phyloP scores from a whole-genome alignment of 2,113 vertebrate species.

The Hippoglossus stenolepis region DNA sequence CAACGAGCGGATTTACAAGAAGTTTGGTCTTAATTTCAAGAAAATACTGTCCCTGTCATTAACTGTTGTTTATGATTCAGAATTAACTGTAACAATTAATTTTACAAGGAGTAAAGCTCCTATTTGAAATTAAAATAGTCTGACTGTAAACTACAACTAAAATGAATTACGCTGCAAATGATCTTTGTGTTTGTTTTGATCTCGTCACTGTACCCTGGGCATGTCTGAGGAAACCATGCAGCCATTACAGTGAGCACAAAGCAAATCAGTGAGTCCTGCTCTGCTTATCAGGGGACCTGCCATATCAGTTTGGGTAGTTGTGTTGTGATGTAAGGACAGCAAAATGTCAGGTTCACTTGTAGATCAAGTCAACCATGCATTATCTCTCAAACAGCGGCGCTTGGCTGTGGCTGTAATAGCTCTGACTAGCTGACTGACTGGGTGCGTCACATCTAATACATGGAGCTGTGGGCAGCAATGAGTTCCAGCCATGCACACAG shows the following conservation, averaged over 20 bases:
- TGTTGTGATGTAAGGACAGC: constrained; percentile 79
- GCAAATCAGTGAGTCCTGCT: constrained; percentile 73
- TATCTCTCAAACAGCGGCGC: constrained; percentile 78
- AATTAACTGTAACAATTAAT: too few species aligned
- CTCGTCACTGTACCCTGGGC: constrained; percentile 45
- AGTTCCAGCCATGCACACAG: constrained; percentile 47
- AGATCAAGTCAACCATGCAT: constrained; percentile 85
- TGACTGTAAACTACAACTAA: too few species aligned
- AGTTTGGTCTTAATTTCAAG: neutral
- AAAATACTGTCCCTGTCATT: neutral
- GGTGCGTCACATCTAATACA: constrained; percentile 59
- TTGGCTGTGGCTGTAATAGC: constrained; percentile 69
- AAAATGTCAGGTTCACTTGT: constrained; percentile 85
- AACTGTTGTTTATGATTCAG: neutral
- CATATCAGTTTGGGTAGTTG: constrained; percentile 81
- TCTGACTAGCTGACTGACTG: constrained; percentile 64
- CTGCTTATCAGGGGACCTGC: constrained; percentile 76
- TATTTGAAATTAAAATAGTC: neutral
- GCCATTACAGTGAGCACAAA: constrained; percentile 76
- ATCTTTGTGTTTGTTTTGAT: constrained; percentile 45
- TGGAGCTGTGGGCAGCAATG: constrained; percentile 47
- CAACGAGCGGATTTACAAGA: neutral
- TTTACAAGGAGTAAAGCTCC: too few species aligned
- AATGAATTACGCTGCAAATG: constrained; percentile 7
- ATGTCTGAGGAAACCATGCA: constrained; percentile 68